These are phyloP conservation scores for Terrapene triunguis DNA, from an alignment of 2,113 vertebrate genomes.

Conservation along the genomic window DNA sequence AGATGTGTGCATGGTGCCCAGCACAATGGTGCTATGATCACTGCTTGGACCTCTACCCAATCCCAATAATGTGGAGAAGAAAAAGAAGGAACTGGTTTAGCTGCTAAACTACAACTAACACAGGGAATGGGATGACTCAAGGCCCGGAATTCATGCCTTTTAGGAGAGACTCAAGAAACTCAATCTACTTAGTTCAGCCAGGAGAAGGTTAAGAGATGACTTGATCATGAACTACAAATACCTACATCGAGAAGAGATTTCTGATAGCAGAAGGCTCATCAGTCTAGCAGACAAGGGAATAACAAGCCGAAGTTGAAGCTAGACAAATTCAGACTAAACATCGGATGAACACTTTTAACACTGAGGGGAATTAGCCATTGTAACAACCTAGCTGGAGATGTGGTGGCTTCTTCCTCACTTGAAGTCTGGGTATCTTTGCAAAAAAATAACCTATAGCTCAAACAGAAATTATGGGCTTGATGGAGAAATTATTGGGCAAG, in stretches of 20 bases:
- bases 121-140: background rate
- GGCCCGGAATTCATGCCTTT: background rate
- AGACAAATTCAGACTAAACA: background rate
- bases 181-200: background rate
- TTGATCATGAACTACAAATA: background rate
- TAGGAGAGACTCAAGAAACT: background rate
- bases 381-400: background rate
- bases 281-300: background rate
- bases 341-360: background rate
- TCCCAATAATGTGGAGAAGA: too few species aligned
- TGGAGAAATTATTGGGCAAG: slow-evolving; percentile 29
- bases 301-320: background rate
- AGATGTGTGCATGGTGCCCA: too few species aligned
- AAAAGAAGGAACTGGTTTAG: too few species aligned
- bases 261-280: background rate
- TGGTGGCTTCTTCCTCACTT: background rate
- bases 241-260: background rate
- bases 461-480: slow-evolving; percentile 17
- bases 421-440: background rate
- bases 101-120: too few species aligned
- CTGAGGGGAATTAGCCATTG: background rate
- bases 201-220: background rate
- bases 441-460: background rate
- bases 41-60: too few species aligned
- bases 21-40: too few species aligned